Percentiles rank a stretch among this genome's conserved stretches.
Conservation (phyloP, 1,140 invertebrate species). For the Drosophila jambulina region DNA sequence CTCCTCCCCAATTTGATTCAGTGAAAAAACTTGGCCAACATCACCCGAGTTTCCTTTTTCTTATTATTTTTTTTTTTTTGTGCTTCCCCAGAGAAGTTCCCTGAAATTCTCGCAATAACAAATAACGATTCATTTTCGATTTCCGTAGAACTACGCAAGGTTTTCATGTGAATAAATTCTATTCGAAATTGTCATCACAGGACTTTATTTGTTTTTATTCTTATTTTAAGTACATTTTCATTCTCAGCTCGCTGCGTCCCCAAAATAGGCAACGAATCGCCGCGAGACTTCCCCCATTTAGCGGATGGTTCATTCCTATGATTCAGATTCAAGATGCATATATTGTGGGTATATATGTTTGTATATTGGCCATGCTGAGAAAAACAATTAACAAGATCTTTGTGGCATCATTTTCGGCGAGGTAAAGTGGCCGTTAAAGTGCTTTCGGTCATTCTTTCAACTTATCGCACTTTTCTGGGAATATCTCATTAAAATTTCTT, state of each 20-base stretch:
- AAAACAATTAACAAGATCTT: conserved; percentile 68
- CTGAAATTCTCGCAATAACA: conserved; percentile 16
- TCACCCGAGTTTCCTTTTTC: conserved; percentile 15
- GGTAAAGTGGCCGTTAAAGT: conserved; percentile 61
- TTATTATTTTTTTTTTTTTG: neutral
- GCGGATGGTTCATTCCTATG: conserved; percentile 48
- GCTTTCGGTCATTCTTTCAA: conserved; percentile 31
- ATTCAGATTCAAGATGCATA: conserved; percentile 53
- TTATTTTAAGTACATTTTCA: conserved; percentile 30
- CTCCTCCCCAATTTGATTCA: conserved; percentile 18
- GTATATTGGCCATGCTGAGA: conserved; percentile 23
- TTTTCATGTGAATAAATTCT: conserved; percentile 52
- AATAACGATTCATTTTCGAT: conserved; percentile 58
- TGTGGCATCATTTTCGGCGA: conserved; percentile 45
- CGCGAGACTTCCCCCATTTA: conserved; percentile 44
- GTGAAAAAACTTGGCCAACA: neutral
- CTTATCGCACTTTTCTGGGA: conserved; percentile 34
- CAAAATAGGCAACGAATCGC: conserved; percentile 50
- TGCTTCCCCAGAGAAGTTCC: conserved; percentile 14
- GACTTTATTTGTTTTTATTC: conserved; percentile 31
- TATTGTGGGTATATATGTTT: neutral
- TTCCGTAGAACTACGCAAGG: conserved; percentile 55
- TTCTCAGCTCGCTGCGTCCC: conserved; percentile 18
- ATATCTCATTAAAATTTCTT: conserved; percentile 52
- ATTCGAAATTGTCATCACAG: conserved; percentile 58